Evolutionary conservation across 2,797 vertebrate genomes (phyloP).

Genomic region (Peromyscus melanophrys): DNA sequence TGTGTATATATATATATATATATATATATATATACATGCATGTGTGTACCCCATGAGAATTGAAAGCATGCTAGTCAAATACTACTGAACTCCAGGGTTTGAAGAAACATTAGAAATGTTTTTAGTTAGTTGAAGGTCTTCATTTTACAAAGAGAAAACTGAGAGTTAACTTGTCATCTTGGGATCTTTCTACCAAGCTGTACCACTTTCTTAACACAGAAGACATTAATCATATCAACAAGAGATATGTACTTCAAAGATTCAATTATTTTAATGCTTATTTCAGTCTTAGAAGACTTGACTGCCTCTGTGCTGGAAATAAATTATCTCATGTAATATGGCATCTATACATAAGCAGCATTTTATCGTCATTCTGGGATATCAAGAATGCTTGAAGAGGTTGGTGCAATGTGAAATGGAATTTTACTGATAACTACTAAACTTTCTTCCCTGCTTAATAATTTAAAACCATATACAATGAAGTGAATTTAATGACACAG

Average conservation of each 20-base stretch:
- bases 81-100: constrained; percentile 15
- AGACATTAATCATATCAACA: constrained; percentile 59
- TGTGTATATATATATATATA: too few relatives aligned
- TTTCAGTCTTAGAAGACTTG: constrained; percentile 69
- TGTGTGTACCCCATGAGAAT: not conserved
- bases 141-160: constrained; percentile 59
- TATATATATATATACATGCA: not conserved
- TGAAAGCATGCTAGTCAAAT: constrained; percentile 53
- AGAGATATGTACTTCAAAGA: constrained; percentile 69
- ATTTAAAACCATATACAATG: constrained; percentile 74
- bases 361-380: constrained; percentile 68
- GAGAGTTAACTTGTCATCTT: constrained; percentile 35
- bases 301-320: constrained; percentile 65
- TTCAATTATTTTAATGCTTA: constrained; percentile 74
- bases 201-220: not conserved
- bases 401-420: constrained; percentile 70
- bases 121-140: constrained; percentile 55
- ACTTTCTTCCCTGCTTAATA: constrained; percentile 75
- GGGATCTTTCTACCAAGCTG: constrained; percentile 37
- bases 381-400: constrained; percentile 64
- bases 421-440: constrained; percentile 76
- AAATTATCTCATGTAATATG: constrained; percentile 63
- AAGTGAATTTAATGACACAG: constrained; percentile 64
- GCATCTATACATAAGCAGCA: constrained; percentile 61
- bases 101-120: constrained; percentile 53